Percentiles rank a stretch among this genome's conserved stretches.
Evolutionary conservation across 2,113 vertebrate genomes (phyloP).

Genomic region (Dermatemys mawii): DNA sequence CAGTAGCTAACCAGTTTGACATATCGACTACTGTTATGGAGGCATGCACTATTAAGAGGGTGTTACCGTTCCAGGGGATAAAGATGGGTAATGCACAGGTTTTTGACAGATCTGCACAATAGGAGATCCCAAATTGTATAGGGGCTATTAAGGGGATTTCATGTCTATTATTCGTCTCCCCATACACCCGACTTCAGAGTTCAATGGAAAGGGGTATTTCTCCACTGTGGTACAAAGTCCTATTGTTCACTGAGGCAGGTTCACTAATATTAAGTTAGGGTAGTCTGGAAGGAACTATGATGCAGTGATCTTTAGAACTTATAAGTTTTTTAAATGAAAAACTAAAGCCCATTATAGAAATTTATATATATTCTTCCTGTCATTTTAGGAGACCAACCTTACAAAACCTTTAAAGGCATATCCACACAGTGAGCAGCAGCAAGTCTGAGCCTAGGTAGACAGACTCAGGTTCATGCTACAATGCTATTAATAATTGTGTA

Average conservation of each 20-base stretch:
- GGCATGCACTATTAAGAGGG: neutral
- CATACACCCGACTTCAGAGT: too few species aligned
- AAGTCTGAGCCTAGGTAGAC: too few species aligned
- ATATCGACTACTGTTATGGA: neutral
- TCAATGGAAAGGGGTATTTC: neutral
- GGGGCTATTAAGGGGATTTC: neutral
- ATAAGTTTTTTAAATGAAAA: neutral
- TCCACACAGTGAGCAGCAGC: too few species aligned
- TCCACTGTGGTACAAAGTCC: neutral
- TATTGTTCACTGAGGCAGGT: neutral
- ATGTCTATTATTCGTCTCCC: neutral
- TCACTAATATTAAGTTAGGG: neutral
- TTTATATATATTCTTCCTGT: too few species aligned
- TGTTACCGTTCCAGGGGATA: neutral
- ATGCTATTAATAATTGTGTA: too few species aligned
- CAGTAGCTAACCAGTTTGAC: neutral
- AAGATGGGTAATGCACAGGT: neutral
- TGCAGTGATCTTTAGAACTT: neutral
- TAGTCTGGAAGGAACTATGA: neutral
- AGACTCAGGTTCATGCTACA: too few species aligned
- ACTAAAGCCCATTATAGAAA: neutral
- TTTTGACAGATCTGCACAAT: neutral
- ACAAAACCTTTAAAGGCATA: too few species aligned
- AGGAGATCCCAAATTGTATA: neutral
- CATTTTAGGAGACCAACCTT: too few species aligned